Percentiles rank a stretch among this genome's conserved stretches.
Evolutionary conservation across 2,888 invertebrate species (phyloP).

Genomic region (Scaptomyza polygonia): DNA sequence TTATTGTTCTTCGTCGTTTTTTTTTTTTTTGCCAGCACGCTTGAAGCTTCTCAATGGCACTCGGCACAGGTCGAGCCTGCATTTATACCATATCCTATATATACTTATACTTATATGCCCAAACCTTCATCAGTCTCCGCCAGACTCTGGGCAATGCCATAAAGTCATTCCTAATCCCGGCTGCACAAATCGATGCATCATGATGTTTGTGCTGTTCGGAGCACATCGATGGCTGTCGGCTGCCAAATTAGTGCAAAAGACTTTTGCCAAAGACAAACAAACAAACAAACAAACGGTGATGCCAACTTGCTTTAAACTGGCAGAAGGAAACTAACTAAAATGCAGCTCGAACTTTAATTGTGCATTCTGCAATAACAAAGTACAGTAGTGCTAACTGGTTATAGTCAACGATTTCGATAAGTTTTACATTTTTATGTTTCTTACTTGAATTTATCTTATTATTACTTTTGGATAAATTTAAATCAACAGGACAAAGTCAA

Average conservation of each 20-base stretch:
- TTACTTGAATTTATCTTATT: too few species aligned
- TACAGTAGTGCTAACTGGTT: neutral
- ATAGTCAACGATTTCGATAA: neutral
- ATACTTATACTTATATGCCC: too few species aligned
- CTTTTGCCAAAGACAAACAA: slow-evolving; percentile 8
- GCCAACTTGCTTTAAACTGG: slow-evolving; percentile 50
- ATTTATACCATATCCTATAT: too few species aligned
- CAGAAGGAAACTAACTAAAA: slow-evolving; percentile 6
- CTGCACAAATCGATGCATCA: too few species aligned
- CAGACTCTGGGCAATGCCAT: slow-evolving; percentile 1
- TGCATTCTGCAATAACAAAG: neutral
- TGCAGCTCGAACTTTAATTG: neutral
- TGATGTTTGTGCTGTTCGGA: too few species aligned
- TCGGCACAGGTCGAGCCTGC: slow-evolving; percentile 46
- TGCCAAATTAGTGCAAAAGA: slow-evolving; percentile 74
- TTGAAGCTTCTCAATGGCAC: slow-evolving; percentile 77
- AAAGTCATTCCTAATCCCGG: slow-evolving; percentile 65
- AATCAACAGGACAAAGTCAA: too few species aligned
- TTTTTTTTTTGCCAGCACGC: too few species aligned
- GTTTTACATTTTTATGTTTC: too few species aligned
- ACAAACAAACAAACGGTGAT: slow-evolving; percentile 42
- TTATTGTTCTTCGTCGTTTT: too few species aligned
- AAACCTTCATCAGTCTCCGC: neutral
- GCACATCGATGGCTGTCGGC: slow-evolving; percentile 75
- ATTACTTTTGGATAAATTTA: too few species aligned